phyloP scores from a whole-genome alignment of 2,888 invertebrate species.

The Argynnis bischoffii region DNA sequence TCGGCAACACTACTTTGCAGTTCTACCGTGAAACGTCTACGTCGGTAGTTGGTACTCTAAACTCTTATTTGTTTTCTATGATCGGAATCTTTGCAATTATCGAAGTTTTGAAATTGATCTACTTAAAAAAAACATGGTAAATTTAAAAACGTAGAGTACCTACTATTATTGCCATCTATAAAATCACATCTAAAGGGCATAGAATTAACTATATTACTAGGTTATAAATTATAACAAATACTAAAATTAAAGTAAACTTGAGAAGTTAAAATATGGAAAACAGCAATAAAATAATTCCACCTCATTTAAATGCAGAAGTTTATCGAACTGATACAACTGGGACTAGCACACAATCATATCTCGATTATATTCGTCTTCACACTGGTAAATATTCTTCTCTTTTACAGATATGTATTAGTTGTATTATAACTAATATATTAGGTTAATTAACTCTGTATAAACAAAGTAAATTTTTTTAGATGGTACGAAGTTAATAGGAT shows the following conservation, averaged over 20 bases:
- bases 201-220: too few relatives aligned
- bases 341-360: slow-evolving; percentile 60
- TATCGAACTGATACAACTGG: slow-evolving; percentile 69
- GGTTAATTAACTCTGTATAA: not conserved
- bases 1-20: too few relatives aligned
- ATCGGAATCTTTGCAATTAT: too few relatives aligned
- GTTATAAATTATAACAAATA: not conserved
- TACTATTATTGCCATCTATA: not conserved
- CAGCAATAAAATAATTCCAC: slow-evolving; percentile 65
- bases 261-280: slow-evolving; percentile 54
- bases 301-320: slow-evolving; percentile 76
- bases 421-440: not conserved
- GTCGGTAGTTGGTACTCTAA: too few relatives aligned
- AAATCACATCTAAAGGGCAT: not conserved
- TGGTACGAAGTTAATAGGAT: slow-evolving; percentile 69
- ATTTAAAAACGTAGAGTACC: not conserved
- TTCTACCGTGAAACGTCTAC: too few relatives aligned
- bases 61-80: too few relatives aligned
- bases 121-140: too few relatives aligned
- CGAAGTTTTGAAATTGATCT: too few relatives aligned
- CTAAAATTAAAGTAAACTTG: too few relatives aligned
- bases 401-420: too few relatives aligned
- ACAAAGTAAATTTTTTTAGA: slow-evolving; percentile 49
- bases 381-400: slow-evolving; percentile 50
- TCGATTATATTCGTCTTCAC: slow-evolving; percentile 67